Base-by-base conservation (phyloP, 2,797 vertebrate species). In the Tapirus indicus region DNA sequence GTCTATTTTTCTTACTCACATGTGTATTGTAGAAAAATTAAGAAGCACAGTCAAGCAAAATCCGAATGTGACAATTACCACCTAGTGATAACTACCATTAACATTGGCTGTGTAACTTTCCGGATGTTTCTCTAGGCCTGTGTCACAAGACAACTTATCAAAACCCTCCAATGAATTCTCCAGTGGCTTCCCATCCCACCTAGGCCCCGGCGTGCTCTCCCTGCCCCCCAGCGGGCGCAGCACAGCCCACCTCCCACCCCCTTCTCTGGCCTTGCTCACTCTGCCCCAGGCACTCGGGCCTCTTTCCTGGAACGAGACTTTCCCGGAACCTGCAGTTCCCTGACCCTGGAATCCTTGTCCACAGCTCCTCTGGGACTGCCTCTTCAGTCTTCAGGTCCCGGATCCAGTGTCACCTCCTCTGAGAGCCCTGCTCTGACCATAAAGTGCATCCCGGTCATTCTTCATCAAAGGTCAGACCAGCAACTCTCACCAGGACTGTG, bases 181-280 rank as follows among this genome's bases (percentile, higher is more conserved):
- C 5, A 23, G 0, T 8, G 58, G 23, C 83, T 62, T 69, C 47
- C 66, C 29, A 7, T 56, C 38, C 38, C 23, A 12, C 18, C 16
- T 5, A 17, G 71, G 11, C 20, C 44, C 8, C 10, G 20, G 49
- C 0, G 11, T 20, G 7, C 0, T 4, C 8, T 9, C 38, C 64
- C 38, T 29, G 11, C 25, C 0, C 7, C 17, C 11, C 11, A 9
- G n/a, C 25, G 9, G 35, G 44, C n/a, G 41, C 35, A 47, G 38
- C 21, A 47, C 27, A 20, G 38, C 17, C 5, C 3, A 0, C 2
- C 47, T 17, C 8, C 9, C 1, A 0, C 8, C 32, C 11, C 38
- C 18, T 5, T 64, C 32, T 20, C 25, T 1, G 6, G 13, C 5
- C 60, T 20, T 14, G 9, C 18, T 10, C 66, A 6, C 60, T 71